Evolutionary conservation across 2,888 invertebrate genomes (phyloP).

Genomic region (Bellardia pandia): DNA sequence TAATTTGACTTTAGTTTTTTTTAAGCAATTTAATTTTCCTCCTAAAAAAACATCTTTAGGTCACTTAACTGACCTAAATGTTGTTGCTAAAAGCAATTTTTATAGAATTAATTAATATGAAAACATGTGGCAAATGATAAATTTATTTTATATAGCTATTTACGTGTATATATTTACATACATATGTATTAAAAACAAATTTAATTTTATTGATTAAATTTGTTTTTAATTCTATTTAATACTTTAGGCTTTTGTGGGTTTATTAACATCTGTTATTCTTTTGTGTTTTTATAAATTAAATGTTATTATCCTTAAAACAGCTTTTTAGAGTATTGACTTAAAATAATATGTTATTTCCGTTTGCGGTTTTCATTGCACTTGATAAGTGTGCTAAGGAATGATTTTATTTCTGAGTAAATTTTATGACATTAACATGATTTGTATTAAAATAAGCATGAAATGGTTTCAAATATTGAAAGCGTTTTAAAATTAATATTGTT

Average conservation of each 20-base stretch:
- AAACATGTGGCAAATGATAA: constrained; percentile 15
- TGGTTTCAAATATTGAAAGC: too few species aligned
- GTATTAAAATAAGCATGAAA: too few species aligned
- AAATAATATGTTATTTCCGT: too few species aligned
- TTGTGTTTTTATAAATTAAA: too few species aligned
- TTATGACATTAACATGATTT: neutral
- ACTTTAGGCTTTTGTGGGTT: neutral
- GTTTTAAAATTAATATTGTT: too few species aligned
- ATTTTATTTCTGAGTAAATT: neutral
- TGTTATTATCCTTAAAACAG: too few species aligned
- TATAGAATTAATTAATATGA: neutral
- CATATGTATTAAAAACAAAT: too few species aligned
- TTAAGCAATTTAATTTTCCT: neutral
- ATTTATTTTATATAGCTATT: neutral
- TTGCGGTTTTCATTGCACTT: neutral
- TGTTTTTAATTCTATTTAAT: neutral
- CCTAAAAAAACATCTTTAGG: neutral
- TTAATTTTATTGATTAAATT: neutral
- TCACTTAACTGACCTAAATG: constrained; percentile 30
- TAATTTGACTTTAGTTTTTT: neutral
- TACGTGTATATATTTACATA: too few species aligned
- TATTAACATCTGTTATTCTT: neutral
- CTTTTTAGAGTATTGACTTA: too few species aligned
- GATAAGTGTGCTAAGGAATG: too few species aligned
- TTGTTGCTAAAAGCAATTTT: neutral